Conservation (phyloP, 1,140 invertebrate genomes). For the Drosophila prosaltans region DNA sequence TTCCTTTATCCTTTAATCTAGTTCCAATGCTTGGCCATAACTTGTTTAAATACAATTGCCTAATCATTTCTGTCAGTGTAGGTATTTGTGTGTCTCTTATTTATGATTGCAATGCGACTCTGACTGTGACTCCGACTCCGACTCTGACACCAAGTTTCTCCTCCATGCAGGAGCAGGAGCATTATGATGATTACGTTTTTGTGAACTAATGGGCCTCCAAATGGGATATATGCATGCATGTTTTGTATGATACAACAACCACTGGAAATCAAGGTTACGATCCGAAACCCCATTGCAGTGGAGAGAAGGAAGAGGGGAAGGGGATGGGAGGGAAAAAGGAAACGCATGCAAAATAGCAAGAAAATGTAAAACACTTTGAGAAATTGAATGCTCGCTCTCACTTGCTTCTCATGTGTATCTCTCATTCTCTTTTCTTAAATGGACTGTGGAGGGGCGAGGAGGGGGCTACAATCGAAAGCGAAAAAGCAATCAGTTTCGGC, state of each 20-base stretch:
- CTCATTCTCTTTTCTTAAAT: slow-evolving; percentile 14
- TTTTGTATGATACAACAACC: slow-evolving; percentile 14
- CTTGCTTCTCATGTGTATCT: neutral
- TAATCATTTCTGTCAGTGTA: neutral
- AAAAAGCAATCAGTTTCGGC: slow-evolving; percentile 74
- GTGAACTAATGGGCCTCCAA: slow-evolving; percentile 70
- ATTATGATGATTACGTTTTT: slow-evolving; percentile 76
- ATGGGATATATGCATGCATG: slow-evolving; percentile 33
- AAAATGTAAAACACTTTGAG: slow-evolving; percentile 50
- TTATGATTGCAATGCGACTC: slow-evolving; percentile 69
- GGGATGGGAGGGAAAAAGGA: neutral
- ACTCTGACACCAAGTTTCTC: neutral
- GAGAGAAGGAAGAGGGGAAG: no score
- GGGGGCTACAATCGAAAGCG: slow-evolving; percentile 61
- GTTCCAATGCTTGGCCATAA: no score
- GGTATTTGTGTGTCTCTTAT: slow-evolving; percentile 50
- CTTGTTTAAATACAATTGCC: no score
- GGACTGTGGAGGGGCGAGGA: slow-evolving; percentile 12
- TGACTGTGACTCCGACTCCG: slow-evolving; percentile 17
- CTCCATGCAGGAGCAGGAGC: slow-evolving; percentile 33
- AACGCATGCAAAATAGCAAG: neutral
- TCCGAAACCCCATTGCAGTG: slow-evolving; percentile 28
- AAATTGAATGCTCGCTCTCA: slow-evolving; percentile 52
- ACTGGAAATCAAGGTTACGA: slow-evolving; percentile 57
- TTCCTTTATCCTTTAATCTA: no score